Base-by-base conservation (phyloP, 1,140 invertebrate genomes). In the Pseudobourletiella spinata region DNA sequence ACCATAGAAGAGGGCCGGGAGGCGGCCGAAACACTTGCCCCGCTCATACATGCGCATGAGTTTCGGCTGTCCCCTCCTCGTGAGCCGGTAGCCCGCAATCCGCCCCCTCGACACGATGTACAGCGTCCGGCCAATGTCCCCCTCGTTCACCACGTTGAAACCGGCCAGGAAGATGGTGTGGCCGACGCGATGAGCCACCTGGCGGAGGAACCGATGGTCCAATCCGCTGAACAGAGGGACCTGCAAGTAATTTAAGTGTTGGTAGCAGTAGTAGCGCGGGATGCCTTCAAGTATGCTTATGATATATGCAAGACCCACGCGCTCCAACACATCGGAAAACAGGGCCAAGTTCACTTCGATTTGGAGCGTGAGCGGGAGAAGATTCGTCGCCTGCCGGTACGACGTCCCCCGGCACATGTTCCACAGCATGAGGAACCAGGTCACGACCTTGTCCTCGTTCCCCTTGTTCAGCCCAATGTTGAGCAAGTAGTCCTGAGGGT, bases 401-500 rank as follows among this genome's bases (percentile, higher is more conserved):
- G 39, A 24, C n/a, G 43, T 51, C 2, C 64, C 64, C 18, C 64
- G 44, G 22, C 48, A 57, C 1, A 32, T 3, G 2, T 66, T 43
- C 64, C 64, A 66, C 24, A 57, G 29, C 48, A 59, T 58, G 2
- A 59, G 16, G 30, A 58, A 62, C 24, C 61, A 62, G 3, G 56
- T 28, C 24, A 54, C 44, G 18, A 66, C 46, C 35, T 54, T 44
- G 25, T 59, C 46, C 15, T 55, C 44, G 1, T 51, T 18, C 4
- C 44, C 44, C 39, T 61, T n/a, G 11, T 35, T 56, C 1, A 66
- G 16, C 18, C 64, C 64, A 54, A 62, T 59, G 39, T 62, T 62
- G 20, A 55, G 25, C 20, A 66, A 54, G 52, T 66, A 55, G 58
- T 59, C 59, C 64, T 66, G n/a, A n/a, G n/a, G n/a, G n/a, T n/a